Conservation (phyloP, 1,140 invertebrate species). For the Caerostris extrusa region DNA sequence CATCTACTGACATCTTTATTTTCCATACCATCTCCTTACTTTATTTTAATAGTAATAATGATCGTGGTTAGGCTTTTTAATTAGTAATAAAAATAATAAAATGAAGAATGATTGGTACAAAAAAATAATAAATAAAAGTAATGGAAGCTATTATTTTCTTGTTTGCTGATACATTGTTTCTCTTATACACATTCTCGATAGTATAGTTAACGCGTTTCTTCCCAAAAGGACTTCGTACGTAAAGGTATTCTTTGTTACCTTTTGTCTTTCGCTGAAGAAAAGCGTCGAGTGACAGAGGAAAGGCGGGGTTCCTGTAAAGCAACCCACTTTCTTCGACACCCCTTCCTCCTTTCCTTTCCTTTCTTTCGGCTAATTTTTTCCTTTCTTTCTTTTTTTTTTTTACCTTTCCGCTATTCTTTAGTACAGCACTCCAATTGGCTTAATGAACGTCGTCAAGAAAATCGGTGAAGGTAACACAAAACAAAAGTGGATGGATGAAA, state of each 20-base stretch:
- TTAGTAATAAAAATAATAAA: no score
- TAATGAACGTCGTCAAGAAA: slow-evolving; percentile 4
- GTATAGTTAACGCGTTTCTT: no score
- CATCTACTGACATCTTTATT: no score
- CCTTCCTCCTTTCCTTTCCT: not conserved
- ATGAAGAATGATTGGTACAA: no score
- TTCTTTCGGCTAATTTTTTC: not conserved
- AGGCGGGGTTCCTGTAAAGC: not conserved
- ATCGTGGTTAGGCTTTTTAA: no score
- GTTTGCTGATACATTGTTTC: no score
- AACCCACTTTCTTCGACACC: slow-evolving; percentile 25
- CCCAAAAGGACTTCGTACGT: not conserved
- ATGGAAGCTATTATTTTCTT: no score
- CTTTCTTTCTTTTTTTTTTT: not conserved
- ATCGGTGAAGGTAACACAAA: not conserved
- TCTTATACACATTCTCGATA: no score
- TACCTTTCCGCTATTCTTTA: not conserved
- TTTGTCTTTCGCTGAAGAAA: not conserved
- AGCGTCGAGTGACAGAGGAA: slow-evolving; percentile 7
- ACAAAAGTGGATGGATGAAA: not conserved
- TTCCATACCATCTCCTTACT: no score
- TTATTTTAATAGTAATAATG: no score
- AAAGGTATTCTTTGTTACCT: slow-evolving; percentile 7
- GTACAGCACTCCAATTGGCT: not conserved
- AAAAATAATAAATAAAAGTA: no score